Conservation (phyloP, 2,113 vertebrate species). For the Alaudala cheleensis region DNA sequence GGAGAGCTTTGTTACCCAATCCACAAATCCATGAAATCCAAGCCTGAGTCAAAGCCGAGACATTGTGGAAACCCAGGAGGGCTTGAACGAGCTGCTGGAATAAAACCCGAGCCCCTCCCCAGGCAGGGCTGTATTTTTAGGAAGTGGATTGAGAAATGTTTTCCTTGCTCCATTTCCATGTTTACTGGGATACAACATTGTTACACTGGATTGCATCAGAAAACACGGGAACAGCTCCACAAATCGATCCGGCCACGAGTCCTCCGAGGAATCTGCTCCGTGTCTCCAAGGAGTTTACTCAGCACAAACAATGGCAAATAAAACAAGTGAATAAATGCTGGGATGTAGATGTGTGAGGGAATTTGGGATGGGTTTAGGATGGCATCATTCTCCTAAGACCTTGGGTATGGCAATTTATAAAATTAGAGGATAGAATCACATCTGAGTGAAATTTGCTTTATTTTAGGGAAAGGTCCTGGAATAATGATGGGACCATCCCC, state of each 20-base stretch:
- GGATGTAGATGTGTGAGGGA: background rate
- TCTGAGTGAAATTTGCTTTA: background rate
- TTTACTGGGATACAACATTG: conserved; percentile 73
- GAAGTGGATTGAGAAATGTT: conserved; percentile 62
- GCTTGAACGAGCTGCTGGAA: conserved; percentile 39
- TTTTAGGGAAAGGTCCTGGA: background rate
- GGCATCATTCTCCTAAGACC: background rate
- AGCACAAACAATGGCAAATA: conserved; percentile 63
- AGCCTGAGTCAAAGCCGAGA: conserved; percentile 29
- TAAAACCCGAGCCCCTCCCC: conserved; percentile 26
- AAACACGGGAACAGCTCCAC: conserved; percentile 63
- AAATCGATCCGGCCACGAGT: conserved; percentile 48
- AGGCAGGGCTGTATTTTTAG: conserved; percentile 54
- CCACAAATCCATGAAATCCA: conserved; percentile 27
- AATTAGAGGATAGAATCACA: background rate
- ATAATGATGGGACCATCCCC: background rate
- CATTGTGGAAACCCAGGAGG: conserved; percentile 49
- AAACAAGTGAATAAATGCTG: background rate
- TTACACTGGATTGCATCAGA: conserved; percentile 76
- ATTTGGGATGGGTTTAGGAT: background rate
- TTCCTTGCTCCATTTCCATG: conserved; percentile 59
- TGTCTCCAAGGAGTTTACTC: conserved; percentile 72
- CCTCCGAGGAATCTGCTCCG: conserved; percentile 51
- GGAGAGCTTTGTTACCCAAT: background rate
- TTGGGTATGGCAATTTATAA: background rate